Conservation (phyloP, 2,113 vertebrate species). For the Nannobrachium achirus region DNA sequence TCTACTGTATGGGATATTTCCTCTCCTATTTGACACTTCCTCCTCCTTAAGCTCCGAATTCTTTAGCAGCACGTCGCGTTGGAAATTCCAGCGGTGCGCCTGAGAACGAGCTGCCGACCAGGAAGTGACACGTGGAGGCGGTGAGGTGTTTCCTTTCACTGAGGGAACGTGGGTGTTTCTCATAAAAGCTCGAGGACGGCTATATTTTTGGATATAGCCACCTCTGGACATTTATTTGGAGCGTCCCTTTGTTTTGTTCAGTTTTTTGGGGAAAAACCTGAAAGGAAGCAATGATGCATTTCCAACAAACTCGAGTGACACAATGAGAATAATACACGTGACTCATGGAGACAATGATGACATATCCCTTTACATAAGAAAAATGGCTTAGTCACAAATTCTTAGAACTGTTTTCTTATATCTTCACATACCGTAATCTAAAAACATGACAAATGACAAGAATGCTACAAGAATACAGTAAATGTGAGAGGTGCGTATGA, state of each 20-base stretch:
- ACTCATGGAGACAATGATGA: slow-evolving; percentile 45
- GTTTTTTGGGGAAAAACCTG: neutral
- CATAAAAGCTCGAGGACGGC: slow-evolving; percentile 38
- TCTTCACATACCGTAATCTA: neutral
- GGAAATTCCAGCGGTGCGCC: slow-evolving; percentile 58
- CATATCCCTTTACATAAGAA: too few relatives aligned
- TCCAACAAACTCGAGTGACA: slow-evolving; percentile 24
- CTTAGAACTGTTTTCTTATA: neutral
- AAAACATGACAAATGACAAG: neutral
- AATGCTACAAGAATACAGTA: neutral
- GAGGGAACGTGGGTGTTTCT: slow-evolving; percentile 31
- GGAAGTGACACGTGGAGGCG: slow-evolving; percentile 68
- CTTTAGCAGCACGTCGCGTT: slow-evolving; percentile 25
- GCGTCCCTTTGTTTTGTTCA: slow-evolving; percentile 3
- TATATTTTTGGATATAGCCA: slow-evolving; percentile 34
- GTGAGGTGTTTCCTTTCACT: slow-evolving; percentile 62
- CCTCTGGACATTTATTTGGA: neutral
- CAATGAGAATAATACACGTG: slow-evolving; percentile 7
- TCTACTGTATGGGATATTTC: slow-evolving; percentile 21
- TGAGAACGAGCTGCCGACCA: slow-evolving; percentile 51
- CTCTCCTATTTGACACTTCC: neutral
- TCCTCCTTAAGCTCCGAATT: slow-evolving; percentile 8
- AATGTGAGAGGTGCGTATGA: too few relatives aligned
- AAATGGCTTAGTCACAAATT: too few relatives aligned
- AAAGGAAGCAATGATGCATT: slow-evolving; percentile 8